A percentile compares a stretch with the other conserved stretches of the same genome.
Conservation (phyloP, 2,797 vertebrate genomes). For the Sternarchorhynchus goeldii region DNA sequence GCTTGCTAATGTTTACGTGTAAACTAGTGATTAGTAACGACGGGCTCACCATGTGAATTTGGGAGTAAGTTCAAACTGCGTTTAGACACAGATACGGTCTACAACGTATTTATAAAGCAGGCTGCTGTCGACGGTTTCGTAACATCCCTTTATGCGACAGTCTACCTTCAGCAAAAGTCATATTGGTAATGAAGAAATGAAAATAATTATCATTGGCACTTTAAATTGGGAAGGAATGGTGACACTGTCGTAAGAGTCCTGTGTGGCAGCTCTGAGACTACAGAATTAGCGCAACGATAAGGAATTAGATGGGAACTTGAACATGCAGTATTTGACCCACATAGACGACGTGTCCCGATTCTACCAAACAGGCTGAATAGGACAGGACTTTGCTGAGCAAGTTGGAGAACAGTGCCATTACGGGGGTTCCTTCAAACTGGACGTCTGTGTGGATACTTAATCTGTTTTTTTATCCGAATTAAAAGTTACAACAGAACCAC, state of each 20-base stretch:
- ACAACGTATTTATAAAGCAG: no score
- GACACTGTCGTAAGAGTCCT: neutral
- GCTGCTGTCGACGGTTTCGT: no score
- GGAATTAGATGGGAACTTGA: conserved; percentile 23
- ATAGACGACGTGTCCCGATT: conserved; percentile 63
- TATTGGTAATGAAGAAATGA: neutral
- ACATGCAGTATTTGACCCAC: conserved; percentile 63
- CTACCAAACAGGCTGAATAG: conserved; percentile 18
- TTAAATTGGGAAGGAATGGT: neutral
- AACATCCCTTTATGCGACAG: neutral
- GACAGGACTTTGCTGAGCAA: neutral
- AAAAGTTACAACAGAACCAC: neutral
- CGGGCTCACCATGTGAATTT: neutral
- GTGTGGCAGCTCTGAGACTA: neutral
- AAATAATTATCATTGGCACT: neutral
- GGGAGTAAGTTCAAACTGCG: neutral
- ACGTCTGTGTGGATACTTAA: neutral
- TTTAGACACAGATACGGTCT: neutral
- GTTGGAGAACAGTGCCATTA: neutral
- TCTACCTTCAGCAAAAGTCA: no score
- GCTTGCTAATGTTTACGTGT: neutral
- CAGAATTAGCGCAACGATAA: conserved; percentile 10
- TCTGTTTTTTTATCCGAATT: neutral
- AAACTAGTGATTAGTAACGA: no score
- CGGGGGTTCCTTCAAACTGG: neutral